Evolutionary conservation across 2,888 invertebrate species (phyloP).

Genomic region (Torymus tubicola): DNA sequence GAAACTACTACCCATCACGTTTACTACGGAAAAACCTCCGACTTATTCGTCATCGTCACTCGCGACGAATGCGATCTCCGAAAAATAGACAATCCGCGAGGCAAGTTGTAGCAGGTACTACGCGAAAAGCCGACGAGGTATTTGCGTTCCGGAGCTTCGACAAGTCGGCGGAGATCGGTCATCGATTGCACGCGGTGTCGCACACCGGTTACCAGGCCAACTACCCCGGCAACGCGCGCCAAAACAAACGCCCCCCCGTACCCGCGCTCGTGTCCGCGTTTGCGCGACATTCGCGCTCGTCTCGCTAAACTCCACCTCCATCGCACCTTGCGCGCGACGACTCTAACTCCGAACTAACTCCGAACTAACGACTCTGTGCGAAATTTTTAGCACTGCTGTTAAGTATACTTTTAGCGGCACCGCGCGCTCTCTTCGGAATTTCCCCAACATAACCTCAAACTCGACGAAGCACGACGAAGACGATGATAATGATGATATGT

Average conservation of each 20-base stretch:
- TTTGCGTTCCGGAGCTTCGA: conserved; percentile 29
- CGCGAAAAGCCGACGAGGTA: not conserved
- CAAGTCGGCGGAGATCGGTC: conserved; percentile 58
- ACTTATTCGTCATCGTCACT: too few relatives aligned
- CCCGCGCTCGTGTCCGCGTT: not conserved
- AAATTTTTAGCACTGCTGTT: too few relatives aligned
- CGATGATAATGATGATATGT: conserved; percentile 3
- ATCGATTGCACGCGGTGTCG: conserved; percentile 69
- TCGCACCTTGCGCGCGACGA: not conserved
- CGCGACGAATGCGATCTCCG: too few relatives aligned
- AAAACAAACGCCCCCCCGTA: conserved; percentile 65
- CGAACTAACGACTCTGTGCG: too few relatives aligned
- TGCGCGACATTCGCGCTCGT: too few relatives aligned
- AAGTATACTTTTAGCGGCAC: too few relatives aligned
- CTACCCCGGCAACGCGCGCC: conserved; percentile 73
- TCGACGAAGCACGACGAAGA: not conserved
- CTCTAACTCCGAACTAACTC: not conserved
- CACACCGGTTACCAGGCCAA: conserved; percentile 74
- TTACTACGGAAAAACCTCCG: too few relatives aligned
- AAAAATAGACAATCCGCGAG: not conserved
- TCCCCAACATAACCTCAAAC: conserved; percentile 47
- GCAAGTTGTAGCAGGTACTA: not conserved
- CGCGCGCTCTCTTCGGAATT: conserved; percentile 1
- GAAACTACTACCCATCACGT: conserved; percentile 64
- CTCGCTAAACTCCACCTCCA: too few relatives aligned